Evolutionary conservation across 2,113 vertebrate species (phyloP).

Genomic region (Myiozetetes cayanensis): DNA sequence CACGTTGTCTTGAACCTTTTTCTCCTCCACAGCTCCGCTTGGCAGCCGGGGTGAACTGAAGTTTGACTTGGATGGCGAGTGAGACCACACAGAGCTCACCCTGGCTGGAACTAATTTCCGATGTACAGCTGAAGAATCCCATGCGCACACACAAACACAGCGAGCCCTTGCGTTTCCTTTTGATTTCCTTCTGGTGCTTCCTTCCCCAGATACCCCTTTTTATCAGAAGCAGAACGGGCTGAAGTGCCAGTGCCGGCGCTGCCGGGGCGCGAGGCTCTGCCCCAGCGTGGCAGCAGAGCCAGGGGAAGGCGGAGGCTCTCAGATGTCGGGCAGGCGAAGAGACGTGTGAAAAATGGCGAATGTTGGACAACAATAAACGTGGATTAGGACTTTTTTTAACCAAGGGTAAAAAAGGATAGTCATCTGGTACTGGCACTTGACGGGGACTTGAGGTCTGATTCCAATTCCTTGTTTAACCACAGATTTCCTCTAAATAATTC

Average conservation of each 20-base stretch:
- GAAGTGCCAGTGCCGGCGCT: not conserved
- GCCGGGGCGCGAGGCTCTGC: not conserved
- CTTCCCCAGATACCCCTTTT: constrained; percentile 52
- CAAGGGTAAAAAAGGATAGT: constrained; percentile 61
- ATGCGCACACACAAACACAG: constrained; percentile 13
- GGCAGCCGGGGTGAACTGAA: constrained; percentile 62
- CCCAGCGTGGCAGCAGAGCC: not conserved
- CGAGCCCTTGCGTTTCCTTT: constrained; percentile 49
- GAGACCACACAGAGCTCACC: constrained; percentile 70
- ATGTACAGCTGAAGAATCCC: constrained; percentile 44
- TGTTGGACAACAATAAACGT: constrained; percentile 49
- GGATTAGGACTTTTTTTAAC: not conserved
- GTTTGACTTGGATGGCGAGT: constrained; percentile 65
- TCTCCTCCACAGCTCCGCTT: constrained; percentile 1
- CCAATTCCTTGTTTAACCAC: constrained; percentile 66
- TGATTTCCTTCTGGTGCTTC: constrained; percentile 58
- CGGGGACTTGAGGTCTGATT: constrained; percentile 60
- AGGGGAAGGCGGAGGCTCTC: not conserved
- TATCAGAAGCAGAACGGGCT: constrained; percentile 53
- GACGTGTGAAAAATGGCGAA: constrained; percentile 50
- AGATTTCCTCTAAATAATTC: constrained; percentile 71
- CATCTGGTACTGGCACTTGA: constrained; percentile 66
- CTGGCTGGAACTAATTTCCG: constrained; percentile 56
- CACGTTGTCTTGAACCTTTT: constrained; percentile 51
- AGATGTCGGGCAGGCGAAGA: constrained; percentile 16